Evolutionary conservation across 2,888 invertebrate species (phyloP).

Genomic region (Phytoseiulus persimilis): DNA sequence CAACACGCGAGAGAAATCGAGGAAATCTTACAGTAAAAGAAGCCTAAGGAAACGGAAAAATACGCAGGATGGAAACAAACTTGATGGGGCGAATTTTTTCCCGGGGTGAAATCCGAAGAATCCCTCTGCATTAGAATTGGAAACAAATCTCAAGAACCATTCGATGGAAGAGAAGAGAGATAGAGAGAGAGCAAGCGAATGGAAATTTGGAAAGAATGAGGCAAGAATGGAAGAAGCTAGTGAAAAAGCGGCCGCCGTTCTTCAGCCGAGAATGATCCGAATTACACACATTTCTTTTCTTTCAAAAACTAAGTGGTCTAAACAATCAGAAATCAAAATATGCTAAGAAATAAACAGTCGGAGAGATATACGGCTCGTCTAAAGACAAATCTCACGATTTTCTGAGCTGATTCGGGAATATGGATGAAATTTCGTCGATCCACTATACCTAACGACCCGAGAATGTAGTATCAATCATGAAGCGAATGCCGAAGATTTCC

Average conservation of each 20-base stretch:
- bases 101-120: not conserved
- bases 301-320: not conserved
- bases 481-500: not conserved
- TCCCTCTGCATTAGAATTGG: not conserved
- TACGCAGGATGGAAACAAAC: not conserved
- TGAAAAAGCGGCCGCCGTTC: not conserved
- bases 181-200: slow-evolving; percentile 40
- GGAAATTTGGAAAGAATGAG: not conserved
- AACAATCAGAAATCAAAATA: not conserved
- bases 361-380: not conserved
- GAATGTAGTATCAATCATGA: not conserved
- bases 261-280: not conserved
- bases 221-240: not conserved
- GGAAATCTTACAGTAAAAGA: not conserved
- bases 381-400: not conserved
- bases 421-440: too few relatives aligned
- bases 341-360: not conserved
- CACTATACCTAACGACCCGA: not conserved
- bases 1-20: not conserved
- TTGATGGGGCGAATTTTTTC: not conserved
- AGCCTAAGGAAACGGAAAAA: slow-evolving; percentile 36
- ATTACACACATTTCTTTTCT: not conserved
- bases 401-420: not conserved
- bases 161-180: slow-evolving; percentile 33
- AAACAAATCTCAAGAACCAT: not conserved